Base-by-base conservation (phyloP, 2,888 invertebrate genomes). In the Clepsis dumicolana region DNA sequence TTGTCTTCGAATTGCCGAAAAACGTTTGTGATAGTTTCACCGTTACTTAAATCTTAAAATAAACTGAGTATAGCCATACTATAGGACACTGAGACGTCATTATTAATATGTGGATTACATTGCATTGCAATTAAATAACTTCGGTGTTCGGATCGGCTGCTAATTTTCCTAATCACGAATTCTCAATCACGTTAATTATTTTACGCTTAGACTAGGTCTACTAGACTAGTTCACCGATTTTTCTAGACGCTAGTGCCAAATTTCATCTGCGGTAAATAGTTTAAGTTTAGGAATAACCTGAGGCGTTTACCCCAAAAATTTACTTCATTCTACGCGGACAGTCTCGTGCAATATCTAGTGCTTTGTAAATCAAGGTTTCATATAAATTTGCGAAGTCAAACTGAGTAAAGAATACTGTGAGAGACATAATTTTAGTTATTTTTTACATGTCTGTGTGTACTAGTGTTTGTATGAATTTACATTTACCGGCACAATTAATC, bases 391-490 rank as follows among this genome's bases (percentile, higher is more conserved):
- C 52, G 29, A 35, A n/a, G n/a, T n/a, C 44, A 29, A 18, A 18
- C 14, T 29, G 24, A 32, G 16, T 44, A 29, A 24, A 18, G 18
- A 14, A 66, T 25, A 5, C n/a, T 44, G 8, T n/a, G 10, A 35
- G 29, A 48, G n/a, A 44, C 18, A 21, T 48, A 4, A 21, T 4
- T 48, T 32, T 16, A 10, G 16, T 44, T 65, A 24, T 12, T 21
- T 60, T 50, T 35, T 65, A 41, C 12, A 65, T 60, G 44, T 59
- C 8, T n/a, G 7, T 60, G 41, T 65, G 25, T 24, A 65, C 16
- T 53, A 14, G 12, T 41, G 21, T 53, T 61, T 61, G 32, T 61
- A 59, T 21, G 29, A 7, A 12, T n/a, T n/a, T n/a, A n/a, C n/a
- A n/a, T n/a, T n/a, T n/a, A n/a, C n/a, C n/a, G n/a, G n/a, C n/a